These are phyloP conservation scores for Cassiopea andromeda DNA, from an alignment of 30 jellyfish, hydroid and myxozoan genomes.

Conservation along the genomic window DNA sequence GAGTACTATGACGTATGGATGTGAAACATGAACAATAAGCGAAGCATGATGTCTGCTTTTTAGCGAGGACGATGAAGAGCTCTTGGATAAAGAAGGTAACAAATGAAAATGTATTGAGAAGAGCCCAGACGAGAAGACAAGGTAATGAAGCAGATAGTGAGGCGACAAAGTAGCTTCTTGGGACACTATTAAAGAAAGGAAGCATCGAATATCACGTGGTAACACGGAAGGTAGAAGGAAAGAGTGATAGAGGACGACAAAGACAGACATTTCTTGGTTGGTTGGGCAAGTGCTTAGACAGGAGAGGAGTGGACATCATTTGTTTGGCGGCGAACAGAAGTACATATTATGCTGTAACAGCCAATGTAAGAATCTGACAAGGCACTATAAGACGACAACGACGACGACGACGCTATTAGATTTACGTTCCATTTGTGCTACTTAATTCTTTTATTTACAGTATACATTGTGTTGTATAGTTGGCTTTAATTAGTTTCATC, in stretches of 20 bases:
- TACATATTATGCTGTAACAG: constrained; percentile 22
- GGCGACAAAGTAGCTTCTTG: constrained; percentile 40
- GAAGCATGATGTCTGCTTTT: constrained; percentile 29
- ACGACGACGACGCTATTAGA: neutral
- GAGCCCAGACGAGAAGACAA: constrained; percentile 57
- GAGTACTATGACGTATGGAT: no score
- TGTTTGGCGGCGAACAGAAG: constrained; percentile 30
- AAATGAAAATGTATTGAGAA: constrained; percentile 35
- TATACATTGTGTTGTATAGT: no score
- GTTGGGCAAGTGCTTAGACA: constrained; percentile 33
- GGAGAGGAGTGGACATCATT: constrained; percentile 45
- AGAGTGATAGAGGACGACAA: constrained; percentile 3
- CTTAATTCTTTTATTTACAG: no score
- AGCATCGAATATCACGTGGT: constrained; percentile 54
- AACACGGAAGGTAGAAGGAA: constrained; percentile 41
- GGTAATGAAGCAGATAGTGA: constrained; percentile 42
- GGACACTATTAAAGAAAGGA: constrained; percentile 35
- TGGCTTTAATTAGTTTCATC: no score
- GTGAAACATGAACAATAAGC: neutral
- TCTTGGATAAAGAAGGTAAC: constrained; percentile 7
- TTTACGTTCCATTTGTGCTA: no score
- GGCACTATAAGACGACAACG: constrained; percentile 29
- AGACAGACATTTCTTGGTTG: no score
- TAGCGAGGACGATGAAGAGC: constrained; percentile 46
- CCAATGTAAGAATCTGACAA: constrained; percentile 55